Evolutionary conservation across 2,113 vertebrate species (phyloP).

Genomic region (Mesitornis unicolor): DNA sequence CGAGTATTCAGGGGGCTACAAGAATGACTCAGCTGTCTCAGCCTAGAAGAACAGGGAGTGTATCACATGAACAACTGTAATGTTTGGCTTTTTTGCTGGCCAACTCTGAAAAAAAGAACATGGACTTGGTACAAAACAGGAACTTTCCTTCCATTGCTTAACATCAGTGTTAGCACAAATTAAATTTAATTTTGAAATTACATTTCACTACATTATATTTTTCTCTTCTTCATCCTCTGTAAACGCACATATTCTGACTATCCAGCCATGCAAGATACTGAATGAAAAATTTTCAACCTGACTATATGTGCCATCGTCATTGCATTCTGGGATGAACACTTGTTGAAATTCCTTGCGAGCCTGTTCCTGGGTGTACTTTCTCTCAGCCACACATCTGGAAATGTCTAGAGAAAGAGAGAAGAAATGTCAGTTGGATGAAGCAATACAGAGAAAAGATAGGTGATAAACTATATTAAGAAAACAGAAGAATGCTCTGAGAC

Average conservation of each 20-base stretch:
- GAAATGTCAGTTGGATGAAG: background rate
- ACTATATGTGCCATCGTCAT: slow-evolving; percentile 92
- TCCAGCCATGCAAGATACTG: background rate
- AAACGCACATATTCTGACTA: background rate
- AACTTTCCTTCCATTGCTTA: background rate
- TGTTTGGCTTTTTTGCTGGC: background rate
- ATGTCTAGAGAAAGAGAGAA: slow-evolving; percentile 77
- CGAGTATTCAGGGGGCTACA: background rate
- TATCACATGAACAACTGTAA: background rate
- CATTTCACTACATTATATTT: background rate
- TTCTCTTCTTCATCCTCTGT: background rate
- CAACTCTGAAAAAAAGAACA: background rate
- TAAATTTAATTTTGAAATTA: background rate
- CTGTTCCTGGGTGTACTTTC: slow-evolving; percentile 97
- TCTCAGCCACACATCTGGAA: slow-evolving; percentile 94
- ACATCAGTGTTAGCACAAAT: background rate
- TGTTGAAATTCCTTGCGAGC: slow-evolving; percentile 93
- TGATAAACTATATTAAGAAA: background rate
- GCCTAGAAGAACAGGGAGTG: background rate
- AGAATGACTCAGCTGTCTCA: slow-evolving; percentile 8
- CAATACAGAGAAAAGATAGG: background rate
- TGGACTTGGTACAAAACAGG: background rate
- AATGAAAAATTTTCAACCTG: slow-evolving; percentile 78
- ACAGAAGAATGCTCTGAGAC: background rate
- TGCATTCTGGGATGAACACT: slow-evolving; percentile 95